Conservation (phyloP, 2,797 vertebrate species). For the Acanthopagrus latus region DNA sequence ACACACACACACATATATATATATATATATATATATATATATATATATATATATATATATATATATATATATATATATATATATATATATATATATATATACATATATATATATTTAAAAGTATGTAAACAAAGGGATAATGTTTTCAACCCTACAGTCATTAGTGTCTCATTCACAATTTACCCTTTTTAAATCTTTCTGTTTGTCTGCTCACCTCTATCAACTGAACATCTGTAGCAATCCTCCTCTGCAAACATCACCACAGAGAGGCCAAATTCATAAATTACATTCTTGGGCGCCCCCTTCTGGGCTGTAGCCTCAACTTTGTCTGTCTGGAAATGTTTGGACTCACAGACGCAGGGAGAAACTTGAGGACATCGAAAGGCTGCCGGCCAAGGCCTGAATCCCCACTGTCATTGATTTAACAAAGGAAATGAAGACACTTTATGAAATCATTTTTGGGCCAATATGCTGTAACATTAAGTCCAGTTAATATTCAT, state of each 20-base stretch:
- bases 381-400: slow-evolving; percentile 23
- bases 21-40: too few species aligned
- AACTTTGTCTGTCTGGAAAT: neutral
- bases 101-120: too few species aligned
- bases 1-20: too few species aligned
- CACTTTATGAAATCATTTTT: slow-evolving; percentile 57
- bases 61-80: too few species aligned
- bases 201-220: slow-evolving; percentile 17
- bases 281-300: slow-evolving; percentile 78
- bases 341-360: neutral
- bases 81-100: too few species aligned
- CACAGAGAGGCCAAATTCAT: neutral
- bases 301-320: slow-evolving; percentile 70
- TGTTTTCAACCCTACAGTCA: neutral
- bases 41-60: too few species aligned
- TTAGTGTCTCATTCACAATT: neutral
- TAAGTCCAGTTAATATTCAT: slow-evolving; percentile 68
- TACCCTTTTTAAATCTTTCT: neutral
- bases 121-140: neutral
- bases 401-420: slow-evolving; percentile 40
- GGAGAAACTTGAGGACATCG: slow-evolving; percentile 15
- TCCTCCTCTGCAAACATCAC: slow-evolving; percentile 10
- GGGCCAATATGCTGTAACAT: slow-evolving; percentile 47
- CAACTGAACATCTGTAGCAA: neutral
- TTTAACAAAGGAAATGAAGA: slow-evolving; percentile 66